Evolutionary conservation across 2,888 invertebrate genomes (phyloP), one percentile per base, ranked within the genome.

Genomic region (Leptogaster cylindrica): DNA sequence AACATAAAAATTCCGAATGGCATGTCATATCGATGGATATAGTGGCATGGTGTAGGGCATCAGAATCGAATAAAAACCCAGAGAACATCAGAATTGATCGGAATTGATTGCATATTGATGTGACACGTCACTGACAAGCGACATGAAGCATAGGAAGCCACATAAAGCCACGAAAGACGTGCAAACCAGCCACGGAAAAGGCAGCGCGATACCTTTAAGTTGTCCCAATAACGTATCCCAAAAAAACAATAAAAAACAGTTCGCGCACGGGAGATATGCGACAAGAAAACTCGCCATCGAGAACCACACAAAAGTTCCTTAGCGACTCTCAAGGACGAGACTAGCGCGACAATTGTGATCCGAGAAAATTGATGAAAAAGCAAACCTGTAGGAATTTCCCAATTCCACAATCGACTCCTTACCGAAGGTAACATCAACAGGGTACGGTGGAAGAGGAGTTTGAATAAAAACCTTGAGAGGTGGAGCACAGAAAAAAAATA

Each of bases 41-140:
- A 12, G 44, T 63, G 39, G 31, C 65, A 50, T 18, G 31, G 65
- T 39, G 39, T 50, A 65, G 36, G 65, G 50, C 50, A 65, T 14
- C 12, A 27, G 51, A 33, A 50, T 39, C 50, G 28, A 27, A 51
- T 48, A 64, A 46, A 48, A 46, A 46, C n/a, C 25, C 28, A 20
- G 23, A 36, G 28, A 66, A 39, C 33, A 51, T 61, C 41, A 52
- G 46, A 55, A 66, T 44, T 36, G 41, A 48, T 66, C 46, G 48
- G 58, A 66, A 66, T 66, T 66, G 58, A 66, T 67, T 67, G 63
- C 63, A 67, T 67, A 67, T 51, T 67, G 67, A 67, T 67, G 67
- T 67, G 63, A 67, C 52, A 67, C 51, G 51, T 67, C 64, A 61
- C 33, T 67, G 66, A 46, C 48, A 64, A 46, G 4, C 48, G 33